Base-by-base conservation (phyloP, 1,140 invertebrate genomes). In the Hycleus phaleratus region DNA sequence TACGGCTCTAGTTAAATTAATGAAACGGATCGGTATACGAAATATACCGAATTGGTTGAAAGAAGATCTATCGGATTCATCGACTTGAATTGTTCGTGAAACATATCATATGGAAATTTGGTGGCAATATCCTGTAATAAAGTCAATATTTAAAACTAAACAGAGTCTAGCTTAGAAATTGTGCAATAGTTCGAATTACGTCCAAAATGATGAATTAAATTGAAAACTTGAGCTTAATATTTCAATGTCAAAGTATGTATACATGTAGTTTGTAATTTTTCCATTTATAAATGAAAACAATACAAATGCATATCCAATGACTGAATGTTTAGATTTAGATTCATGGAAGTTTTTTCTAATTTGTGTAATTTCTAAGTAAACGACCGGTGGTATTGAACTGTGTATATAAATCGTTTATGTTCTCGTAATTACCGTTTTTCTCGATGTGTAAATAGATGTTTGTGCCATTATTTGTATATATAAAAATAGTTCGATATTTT, bases 41-140 rank as follows among this genome's bases (percentile, higher is more conserved):
- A 84, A 83, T 48, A 86, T 94, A 61, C 95, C 94, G 8, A 85
- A 88, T 68, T 97, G 95, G 95, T 78, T 98, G 54, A 92, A 95
- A 75, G 88, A 94, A 65, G 93, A 95, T 71, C 80, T 97, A 32
- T 84, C 80, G 46, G 82, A 86, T 64, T 79, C 79, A 38, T 59
- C 64, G 24, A 56, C 60, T 12, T 64, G 60, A 57, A 46, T 12
- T 39, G 39, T 51, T 51, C 18, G 40, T 42, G 40, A 5, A 32
- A 53, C 49, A 58, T 58, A 58, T 58, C 48, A 58, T 26, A 49
- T 32, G 32, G 43, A 51, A 58, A 51, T 49, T 50, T 52, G 18
- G 18, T 32, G 45, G 44, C 49, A 49, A 58, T 48, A 56, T 48
- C 10, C 32, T 38, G 11, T n/a, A 10, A 11, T 6, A 38, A 46